phyloP scores from a whole-genome alignment of 2,797 vertebrate genomes.

The Diplodus sargus region DNA sequence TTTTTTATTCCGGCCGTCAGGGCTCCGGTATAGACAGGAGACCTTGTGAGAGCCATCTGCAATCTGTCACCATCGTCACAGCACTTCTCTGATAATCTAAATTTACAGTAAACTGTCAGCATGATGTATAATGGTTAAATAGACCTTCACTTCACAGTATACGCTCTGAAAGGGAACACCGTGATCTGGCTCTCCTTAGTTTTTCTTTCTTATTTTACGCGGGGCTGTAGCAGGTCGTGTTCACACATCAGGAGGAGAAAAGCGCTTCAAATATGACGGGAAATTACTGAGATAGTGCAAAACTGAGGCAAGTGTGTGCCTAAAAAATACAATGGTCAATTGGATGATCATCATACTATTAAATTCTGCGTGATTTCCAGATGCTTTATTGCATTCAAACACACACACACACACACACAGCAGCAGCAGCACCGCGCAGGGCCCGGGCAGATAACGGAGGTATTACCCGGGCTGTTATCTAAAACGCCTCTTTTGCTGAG shows the following conservation, averaged over 20 bases:
- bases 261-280: constrained; percentile 11
- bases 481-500: constrained; percentile 1
- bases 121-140: constrained; percentile 74
- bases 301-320: background rate
- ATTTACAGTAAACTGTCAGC: constrained; percentile 84
- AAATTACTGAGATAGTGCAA: constrained; percentile 28
- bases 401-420: background rate
- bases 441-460: constrained; percentile 24
- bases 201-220: constrained; percentile 10
- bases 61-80: constrained; percentile 77
- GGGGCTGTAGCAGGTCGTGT: background rate
- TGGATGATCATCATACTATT: constrained; percentile 22
- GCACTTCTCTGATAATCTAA: constrained; percentile 82
- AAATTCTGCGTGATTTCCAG: constrained; percentile 14
- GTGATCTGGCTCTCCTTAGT: constrained; percentile 32
- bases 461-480: constrained; percentile 19
- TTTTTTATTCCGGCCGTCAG: constrained; percentile 53
- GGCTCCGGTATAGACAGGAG: constrained; percentile 61
- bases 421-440: constrained; percentile 24
- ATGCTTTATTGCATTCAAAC: constrained; percentile 28
- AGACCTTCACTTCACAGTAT: constrained; percentile 74
- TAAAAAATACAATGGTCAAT: constrained; percentile 6
- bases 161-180: constrained; percentile 47
- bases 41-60: constrained; percentile 75
- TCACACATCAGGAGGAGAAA: constrained; percentile 16